These are phyloP conservation scores for Danio kyathit DNA, from an alignment of 2,797 vertebrate species.

Conservation along the genomic window DNA sequence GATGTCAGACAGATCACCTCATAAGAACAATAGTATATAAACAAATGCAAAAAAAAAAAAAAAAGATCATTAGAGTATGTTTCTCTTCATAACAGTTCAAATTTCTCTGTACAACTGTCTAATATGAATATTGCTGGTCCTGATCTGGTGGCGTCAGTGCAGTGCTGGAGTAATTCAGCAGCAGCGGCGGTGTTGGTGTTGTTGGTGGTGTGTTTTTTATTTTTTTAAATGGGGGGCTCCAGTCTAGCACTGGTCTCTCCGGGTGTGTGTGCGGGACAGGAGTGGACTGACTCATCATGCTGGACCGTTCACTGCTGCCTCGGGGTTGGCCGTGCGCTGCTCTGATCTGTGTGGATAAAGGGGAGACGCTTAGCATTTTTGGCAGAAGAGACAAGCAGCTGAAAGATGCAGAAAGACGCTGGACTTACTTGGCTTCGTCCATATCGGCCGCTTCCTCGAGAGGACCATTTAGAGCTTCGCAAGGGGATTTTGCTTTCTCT, in stretches of 20 bases:
- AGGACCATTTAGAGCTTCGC: conserved; percentile 75
- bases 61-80: conserved; percentile 89
- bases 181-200: conserved; percentile 73
- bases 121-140: conserved; percentile 97
- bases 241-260: conserved; percentile 72
- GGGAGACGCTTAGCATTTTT: background rate
- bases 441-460: conserved; percentile 70
- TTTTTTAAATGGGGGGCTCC: conserved; percentile 50
- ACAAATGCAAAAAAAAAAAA: conserved; percentile 94
- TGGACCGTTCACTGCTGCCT: conserved; percentile 89
- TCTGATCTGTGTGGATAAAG: conserved; percentile 77
- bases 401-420: background rate
- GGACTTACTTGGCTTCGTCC: conserved; percentile 80
- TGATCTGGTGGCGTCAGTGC: conserved; percentile 82
- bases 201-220: conserved; percentile 76
- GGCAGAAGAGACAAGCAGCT: background rate
- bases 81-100: conserved; percentile 78
- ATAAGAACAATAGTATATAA: conserved; percentile 98
- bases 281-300: conserved; percentile 85
- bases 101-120: conserved; percentile 92
- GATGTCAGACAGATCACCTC: conserved; percentile 91
- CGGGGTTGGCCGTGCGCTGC: conserved; percentile 79
- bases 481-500: conserved; percentile 64
- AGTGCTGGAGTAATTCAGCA: conserved; percentile 46
- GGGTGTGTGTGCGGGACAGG: conserved; percentile 77